Evolutionary conservation across 2,888 invertebrate species (phyloP), one percentile per base, ranked within the genome.

Genomic region (Bruchidius siliquastri): DNA sequence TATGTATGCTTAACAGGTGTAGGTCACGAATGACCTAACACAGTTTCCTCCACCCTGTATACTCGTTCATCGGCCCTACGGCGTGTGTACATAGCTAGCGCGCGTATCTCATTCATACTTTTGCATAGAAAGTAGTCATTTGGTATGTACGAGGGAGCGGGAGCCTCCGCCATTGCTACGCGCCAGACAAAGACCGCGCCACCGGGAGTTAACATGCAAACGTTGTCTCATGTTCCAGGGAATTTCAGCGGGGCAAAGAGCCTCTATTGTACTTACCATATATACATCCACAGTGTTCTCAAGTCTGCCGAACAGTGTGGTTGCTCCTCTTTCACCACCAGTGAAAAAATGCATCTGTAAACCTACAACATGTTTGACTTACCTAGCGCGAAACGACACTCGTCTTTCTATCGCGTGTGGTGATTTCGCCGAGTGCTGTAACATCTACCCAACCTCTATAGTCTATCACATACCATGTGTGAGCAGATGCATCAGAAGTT

Each of bases 51-150:
- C 68, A 71, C 74, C 74, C 75, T 74, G 76, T 76, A 75, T 77
- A 77, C 67, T 70, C 79, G 76, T 78, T 79, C 81, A 80, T 78
- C 80, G 81, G 84, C 83, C 83, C 83, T 84, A 84, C 83, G 84
- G 83, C 82, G 81, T 85, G 84, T 84, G 83, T 84, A 84, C 83
- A 84, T 85, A 85, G 85, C 85, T 85, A 84, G 82, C 82, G 83
- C 84, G 84, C 84, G 87, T 87, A 88, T 88, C 88, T 89, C 89
- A 89, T 89, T 89, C 89, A 88, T 89, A 88, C 88, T 88, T 89
- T 88, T 88, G 88, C 88, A 89, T 89, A 87, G 88, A 88, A 88
- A 88, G 88, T 87, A 87, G 87, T 88, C 87, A 88, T 87, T 88
- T 88, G 83, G 86, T 85, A 86, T 87, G 87, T 86, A 82, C 83